Conservation (phyloP, 2,888 invertebrate species). For the Agonopterix subpropinquella region DNA sequence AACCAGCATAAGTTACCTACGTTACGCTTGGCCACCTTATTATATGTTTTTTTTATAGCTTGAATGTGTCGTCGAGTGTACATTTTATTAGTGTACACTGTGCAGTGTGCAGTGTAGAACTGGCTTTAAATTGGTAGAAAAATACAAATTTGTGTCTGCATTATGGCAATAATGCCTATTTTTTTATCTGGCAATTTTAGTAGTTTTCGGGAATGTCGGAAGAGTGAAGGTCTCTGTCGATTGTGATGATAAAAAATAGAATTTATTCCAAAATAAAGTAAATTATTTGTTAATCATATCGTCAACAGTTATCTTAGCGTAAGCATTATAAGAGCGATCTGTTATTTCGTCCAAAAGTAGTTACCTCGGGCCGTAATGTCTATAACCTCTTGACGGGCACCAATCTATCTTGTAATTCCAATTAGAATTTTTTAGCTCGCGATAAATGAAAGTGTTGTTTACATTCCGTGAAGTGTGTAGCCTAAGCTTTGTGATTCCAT, state of each 20-base stretch:
- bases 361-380: conserved; percentile 4
- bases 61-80: no score
- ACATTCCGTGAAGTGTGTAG: conserved; percentile 48
- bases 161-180: no score
- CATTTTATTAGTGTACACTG: no score
- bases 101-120: no score
- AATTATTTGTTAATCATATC: conserved; percentile 15
- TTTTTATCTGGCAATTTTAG: conserved; percentile 9
- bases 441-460: conserved; percentile 62
- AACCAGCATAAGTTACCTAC: no score
- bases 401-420: conserved; percentile 39
- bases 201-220: conserved; percentile 48
- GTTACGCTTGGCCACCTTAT: no score
- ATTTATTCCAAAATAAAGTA: conserved; percentile 18
- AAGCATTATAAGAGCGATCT: not conserved
- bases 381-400: conserved; percentile 49
- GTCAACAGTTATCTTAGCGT: not conserved
- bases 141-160: no score
- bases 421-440: conserved; percentile 40
- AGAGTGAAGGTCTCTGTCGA: conserved; percentile 26
- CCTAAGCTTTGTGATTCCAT: conserved; percentile 20
- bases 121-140: no score
- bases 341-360: conserved; percentile 1
- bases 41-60: no score
- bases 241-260: conserved; percentile 23